phyloP scores from a whole-genome alignment of 2,888 invertebrate genomes.

The Autographa gamma region DNA sequence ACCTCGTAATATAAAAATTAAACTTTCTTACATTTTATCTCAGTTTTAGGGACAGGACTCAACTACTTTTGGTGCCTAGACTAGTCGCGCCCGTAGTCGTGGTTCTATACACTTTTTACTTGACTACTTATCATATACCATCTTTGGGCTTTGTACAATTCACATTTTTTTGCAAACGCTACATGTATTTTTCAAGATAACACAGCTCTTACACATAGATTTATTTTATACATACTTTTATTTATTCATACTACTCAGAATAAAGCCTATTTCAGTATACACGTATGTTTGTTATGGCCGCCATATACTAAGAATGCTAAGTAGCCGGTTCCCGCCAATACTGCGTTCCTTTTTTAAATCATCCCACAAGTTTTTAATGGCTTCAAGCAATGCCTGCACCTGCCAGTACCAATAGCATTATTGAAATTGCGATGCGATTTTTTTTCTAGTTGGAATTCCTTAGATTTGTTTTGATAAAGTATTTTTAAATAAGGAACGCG shows the following conservation, averaged over 20 bases:
- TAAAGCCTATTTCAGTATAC: not conserved
- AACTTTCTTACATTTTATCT: no score
- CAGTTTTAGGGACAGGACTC: no score
- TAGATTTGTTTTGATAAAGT: not conserved
- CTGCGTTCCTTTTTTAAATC: not conserved
- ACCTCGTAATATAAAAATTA: no score
- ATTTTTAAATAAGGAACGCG: not conserved
- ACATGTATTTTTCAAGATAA: no score
- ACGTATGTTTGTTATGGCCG: not conserved
- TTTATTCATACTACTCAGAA: not conserved
- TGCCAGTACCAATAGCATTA: not conserved
- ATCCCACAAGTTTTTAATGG: constrained; percentile 7
- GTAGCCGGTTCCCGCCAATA: constrained; percentile 3
- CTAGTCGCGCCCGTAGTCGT: no score
- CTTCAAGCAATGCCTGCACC: constrained; percentile 5
- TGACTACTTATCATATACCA: no score
- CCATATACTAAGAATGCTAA: not conserved
- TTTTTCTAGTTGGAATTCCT: not conserved
- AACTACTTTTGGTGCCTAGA: no score
- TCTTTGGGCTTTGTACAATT: no score
- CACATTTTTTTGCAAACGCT: no score
- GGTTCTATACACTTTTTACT: no score
- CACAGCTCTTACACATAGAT: no score
- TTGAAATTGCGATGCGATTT: not conserved
- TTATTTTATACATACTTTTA: not conserved